phyloP scores from a whole-genome alignment of 2,888 invertebrate species.

The Plebejus anna region DNA sequence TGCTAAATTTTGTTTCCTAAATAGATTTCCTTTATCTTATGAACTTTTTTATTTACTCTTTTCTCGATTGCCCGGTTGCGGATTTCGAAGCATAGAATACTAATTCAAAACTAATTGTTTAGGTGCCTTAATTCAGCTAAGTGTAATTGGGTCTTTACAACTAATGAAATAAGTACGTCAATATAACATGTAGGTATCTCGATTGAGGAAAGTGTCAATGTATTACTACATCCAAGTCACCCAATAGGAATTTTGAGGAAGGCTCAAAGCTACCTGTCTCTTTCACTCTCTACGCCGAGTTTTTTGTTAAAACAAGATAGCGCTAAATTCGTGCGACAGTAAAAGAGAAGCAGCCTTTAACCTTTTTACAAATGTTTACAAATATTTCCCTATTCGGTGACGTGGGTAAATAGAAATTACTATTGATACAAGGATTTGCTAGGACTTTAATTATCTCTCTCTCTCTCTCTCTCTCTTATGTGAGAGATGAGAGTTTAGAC shows the following conservation, averaged over 20 bases:
- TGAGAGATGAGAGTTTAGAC: background rate
- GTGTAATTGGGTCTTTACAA: background rate
- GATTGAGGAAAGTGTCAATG: background rate
- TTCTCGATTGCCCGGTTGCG: background rate
- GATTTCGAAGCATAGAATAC: background rate
- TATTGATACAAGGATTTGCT: background rate
- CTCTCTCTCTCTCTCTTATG: background rate
- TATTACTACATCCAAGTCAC: background rate
- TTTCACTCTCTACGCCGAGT: background rate
- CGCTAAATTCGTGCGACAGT: background rate
- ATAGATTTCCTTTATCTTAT: background rate
- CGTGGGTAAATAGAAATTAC: background rate
- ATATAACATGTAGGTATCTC: background rate
- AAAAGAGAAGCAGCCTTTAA: background rate
- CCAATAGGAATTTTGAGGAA: background rate
- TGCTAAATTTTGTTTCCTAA: constrained; percentile 6
- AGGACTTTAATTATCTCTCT: background rate
- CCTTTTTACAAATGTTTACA: background rate
- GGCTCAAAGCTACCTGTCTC: background rate
- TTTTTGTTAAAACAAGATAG: background rate
- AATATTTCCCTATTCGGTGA: background rate
- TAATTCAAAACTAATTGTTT: background rate
- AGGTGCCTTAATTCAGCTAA: constrained; percentile 16
- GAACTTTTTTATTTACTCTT: background rate
- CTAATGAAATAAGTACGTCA: background rate